These are phyloP conservation scores for Perizoma flavofasciatum DNA, from an alignment of 2,888 invertebrate species.

Conservation along the genomic window DNA sequence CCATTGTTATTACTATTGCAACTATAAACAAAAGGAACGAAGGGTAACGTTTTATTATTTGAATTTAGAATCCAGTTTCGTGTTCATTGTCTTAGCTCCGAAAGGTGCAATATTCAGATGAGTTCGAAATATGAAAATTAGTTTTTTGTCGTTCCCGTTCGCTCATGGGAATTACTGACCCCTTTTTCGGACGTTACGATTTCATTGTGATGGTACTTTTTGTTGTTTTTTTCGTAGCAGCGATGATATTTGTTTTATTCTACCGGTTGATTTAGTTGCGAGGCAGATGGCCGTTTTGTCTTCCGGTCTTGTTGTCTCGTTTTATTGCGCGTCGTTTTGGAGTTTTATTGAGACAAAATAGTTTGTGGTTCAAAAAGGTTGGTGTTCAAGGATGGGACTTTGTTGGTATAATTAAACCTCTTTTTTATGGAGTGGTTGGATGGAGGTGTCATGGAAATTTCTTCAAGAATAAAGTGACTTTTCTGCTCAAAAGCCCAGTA, in stretches of 20 bases:
- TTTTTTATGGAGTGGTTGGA: too few species aligned
- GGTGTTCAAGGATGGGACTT: background rate
- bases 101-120: constrained; percentile 71
- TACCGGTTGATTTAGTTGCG: constrained; percentile 42
- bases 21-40: constrained; percentile 65
- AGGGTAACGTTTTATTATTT: constrained; percentile 68
- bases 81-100: constrained; percentile 67
- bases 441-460: too few species aligned
- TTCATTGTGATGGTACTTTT: constrained; percentile 58
- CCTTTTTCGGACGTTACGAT: constrained; percentile 63
- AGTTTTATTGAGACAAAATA: constrained; percentile 30
- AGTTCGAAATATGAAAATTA: constrained; percentile 66
- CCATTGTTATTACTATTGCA: constrained; percentile 62
- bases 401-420: too few species aligned
- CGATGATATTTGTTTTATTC: constrained; percentile 61
- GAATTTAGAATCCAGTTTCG: constrained; percentile 46
- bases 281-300: constrained; percentile 49
- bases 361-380: constrained; percentile 4
- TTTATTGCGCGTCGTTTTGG: constrained; percentile 19
- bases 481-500: too few species aligned
- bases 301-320: constrained; percentile 33
- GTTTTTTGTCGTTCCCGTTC: constrained; percentile 65
- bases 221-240: constrained; percentile 57
- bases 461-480: too few species aligned
- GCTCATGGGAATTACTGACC: constrained; percentile 74